phyloP scores from a whole-genome alignment of 1,140 invertebrate genomes.

The Meloidogyne chitwoodi region DNA sequence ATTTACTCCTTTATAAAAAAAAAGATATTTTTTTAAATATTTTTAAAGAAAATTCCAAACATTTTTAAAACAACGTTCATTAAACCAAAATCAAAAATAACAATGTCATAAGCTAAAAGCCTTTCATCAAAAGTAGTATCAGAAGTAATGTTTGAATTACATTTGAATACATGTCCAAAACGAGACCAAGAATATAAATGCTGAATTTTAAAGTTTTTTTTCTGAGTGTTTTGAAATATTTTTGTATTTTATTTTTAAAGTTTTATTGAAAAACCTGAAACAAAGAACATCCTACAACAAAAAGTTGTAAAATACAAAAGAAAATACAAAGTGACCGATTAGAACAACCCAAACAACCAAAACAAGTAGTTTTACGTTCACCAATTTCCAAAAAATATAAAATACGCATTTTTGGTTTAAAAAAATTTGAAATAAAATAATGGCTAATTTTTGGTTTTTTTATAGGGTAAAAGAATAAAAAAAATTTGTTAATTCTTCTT shows the following conservation, averaged over 20 bases:
- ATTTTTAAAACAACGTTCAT: conserved; percentile 55
- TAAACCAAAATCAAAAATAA: conserved; percentile 56
- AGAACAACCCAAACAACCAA: conserved; percentile 26
- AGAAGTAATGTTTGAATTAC: conserved; percentile 41
- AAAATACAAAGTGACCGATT: conserved; percentile 29
- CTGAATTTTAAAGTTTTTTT: conserved; percentile 23
- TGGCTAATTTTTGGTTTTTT: neutral
- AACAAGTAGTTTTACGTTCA: neutral
- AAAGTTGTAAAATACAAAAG: conserved; percentile 28
- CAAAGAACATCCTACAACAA: conserved; percentile 25
- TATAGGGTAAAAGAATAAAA: neutral
- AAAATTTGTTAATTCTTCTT: neutral
- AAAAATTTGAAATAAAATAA: neutral
- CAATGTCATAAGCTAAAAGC: conserved; percentile 52
- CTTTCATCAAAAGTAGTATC: conserved; percentile 27
- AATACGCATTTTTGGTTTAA: conserved; percentile 7
- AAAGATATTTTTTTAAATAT: neutral
- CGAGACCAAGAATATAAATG: conserved; percentile 45
- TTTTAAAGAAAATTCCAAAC: conserved; percentile 9
- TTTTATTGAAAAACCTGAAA: conserved; percentile 22
- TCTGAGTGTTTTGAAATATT: neutral
- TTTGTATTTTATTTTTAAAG: neutral
- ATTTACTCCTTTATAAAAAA: conserved; percentile 28
- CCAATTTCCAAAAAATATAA: conserved; percentile 11
- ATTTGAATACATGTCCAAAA: conserved; percentile 47